Percentiles rank a stretch among this genome's conserved stretches.
Conservation (phyloP, 1,140 invertebrate species). For the Drosophila aff. region DNA sequence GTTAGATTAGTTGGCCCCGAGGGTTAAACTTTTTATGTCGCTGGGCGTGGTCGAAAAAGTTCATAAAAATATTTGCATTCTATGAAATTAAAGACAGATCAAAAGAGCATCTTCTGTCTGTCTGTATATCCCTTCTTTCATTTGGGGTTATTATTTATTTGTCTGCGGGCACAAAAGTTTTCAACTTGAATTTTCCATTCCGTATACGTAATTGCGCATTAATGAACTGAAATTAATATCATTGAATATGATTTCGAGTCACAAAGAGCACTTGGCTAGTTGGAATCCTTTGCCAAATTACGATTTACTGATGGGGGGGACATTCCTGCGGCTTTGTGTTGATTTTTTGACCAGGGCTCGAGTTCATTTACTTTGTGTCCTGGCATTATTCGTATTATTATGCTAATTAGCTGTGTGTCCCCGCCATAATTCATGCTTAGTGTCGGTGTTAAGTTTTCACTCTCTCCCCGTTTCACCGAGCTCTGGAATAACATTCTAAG, state of each 20-base stretch:
- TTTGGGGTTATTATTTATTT: slow-evolving; percentile 36
- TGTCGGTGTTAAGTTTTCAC: slow-evolving; percentile 30
- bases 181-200: slow-evolving; percentile 29
- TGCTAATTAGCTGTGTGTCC: slow-evolving; percentile 56
- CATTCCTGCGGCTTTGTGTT: slow-evolving; percentile 33
- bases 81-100: background rate
- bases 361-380: slow-evolving; percentile 51
- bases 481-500: background rate
- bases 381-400: slow-evolving; percentile 54
- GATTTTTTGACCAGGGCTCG: slow-evolving; percentile 22
- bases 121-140: background rate
- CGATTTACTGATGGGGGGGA: slow-evolving; percentile 21
- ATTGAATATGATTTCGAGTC: slow-evolving; percentile 50
- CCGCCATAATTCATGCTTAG: slow-evolving; percentile 58
- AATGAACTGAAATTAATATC: slow-evolving; percentile 62
- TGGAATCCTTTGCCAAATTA: slow-evolving; percentile 43
- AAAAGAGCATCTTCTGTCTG: background rate
- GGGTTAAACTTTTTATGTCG: slow-evolving; percentile 30
- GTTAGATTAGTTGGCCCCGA: slow-evolving; percentile 48
- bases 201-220: slow-evolving; percentile 55
- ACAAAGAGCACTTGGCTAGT: slow-evolving; percentile 34
- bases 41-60: slow-evolving; percentile 5
- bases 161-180: slow-evolving; percentile 44
- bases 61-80: slow-evolving; percentile 39
- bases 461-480: background rate